Base-by-base conservation (phyloP, 2,888 invertebrate genomes). In the Fabriciana adippe region DNA sequence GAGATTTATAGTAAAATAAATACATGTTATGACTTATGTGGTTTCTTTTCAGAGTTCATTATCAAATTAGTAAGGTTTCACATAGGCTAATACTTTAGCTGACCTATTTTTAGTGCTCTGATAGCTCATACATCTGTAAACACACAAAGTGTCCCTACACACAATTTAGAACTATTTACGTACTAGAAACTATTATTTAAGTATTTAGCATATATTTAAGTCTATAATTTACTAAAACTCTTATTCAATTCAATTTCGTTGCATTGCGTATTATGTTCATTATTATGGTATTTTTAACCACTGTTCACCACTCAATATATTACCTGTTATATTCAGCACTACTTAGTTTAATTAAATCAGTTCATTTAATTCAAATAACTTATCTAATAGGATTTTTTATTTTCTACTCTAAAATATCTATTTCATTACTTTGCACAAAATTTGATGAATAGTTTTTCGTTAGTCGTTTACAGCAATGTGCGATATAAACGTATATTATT, bases 361-460 rank as follows among this genome's bases (percentile, higher is more conserved):
- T 65, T 53, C 67, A 69, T 67, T 69, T 63, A 67, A 54, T 71
- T 51, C 62, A 69, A 60, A 55, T 69, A 21, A 69, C 55, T 69
- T 65, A 69, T 55, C 26, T 64, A 55, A 55, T 60, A 51, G 47
- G 18, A 64, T 50, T 64, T 69, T 62, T 16, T 57, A 55, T 55
- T 31, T 60, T 50, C 61, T 62, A 69, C 45, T 48, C 55, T 65
- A 63, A 67, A 18, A 53, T 62, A 47, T 18, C 57, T 61, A 69
- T 57, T 64, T 64, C 48, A 66, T 64, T 66, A 66, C 64, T 50
- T 54, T 57, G 68, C 66, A 66, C 56, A 71, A 64, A 68, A 66
- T 26, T 31, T 59, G 45, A 51, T 64, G 61, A 26, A 63, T 48
- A 41, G 31, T 55, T 64, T 68, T 51, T 47, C 55, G n/a, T n/a